A percentile compares a stretch with the other conserved stretches of the same genome.
These are phyloP conservation scores for Linnaemya tessellans DNA, from an alignment of 2,888 invertebrate species.

Conservation along the genomic window DNA sequence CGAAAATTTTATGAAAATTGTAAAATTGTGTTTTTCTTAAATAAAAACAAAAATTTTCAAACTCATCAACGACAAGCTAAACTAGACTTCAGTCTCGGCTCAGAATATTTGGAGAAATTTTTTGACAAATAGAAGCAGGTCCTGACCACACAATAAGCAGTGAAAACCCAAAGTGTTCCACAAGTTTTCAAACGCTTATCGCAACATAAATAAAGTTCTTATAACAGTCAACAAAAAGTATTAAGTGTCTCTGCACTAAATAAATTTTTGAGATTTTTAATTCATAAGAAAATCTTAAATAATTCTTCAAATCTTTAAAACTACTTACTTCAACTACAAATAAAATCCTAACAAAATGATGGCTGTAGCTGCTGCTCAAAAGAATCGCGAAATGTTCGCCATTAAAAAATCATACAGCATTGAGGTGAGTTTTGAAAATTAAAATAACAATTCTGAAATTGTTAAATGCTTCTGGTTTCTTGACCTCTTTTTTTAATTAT, in stretches of 20 bases:
- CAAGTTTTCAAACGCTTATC: constrained; percentile 79
- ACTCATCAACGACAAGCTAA: constrained; percentile 68
- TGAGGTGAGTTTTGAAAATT: constrained; percentile 89
- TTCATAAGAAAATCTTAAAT: constrained; percentile 63
- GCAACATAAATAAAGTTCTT: constrained; percentile 31
- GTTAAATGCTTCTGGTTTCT: no score
- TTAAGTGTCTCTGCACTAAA: constrained; percentile 76
- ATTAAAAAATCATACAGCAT: constrained; percentile 98
- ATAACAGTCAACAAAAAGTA: constrained; percentile 76
- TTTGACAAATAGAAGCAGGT: constrained; percentile 73
- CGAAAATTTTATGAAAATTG: constrained; percentile 48
- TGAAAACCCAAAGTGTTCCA: constrained; percentile 77
- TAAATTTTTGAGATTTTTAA: constrained; percentile 77
- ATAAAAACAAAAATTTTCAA: constrained; percentile 71
- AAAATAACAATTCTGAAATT: no score
- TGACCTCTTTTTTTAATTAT: no score
- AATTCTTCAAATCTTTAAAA: constrained; percentile 55
- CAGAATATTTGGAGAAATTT: constrained; percentile 53
- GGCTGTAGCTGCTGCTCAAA: constrained; percentile 96
- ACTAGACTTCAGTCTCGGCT: constrained; percentile 78
- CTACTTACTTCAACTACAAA: constrained; percentile 65
- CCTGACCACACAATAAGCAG: constrained; percentile 78
- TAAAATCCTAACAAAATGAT: constrained; percentile 85
- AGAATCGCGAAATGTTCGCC: constrained; percentile 97
- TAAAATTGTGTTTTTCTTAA: constrained; percentile 72